Percentiles rank a stretch among this genome's conserved stretches.
phyloP scores from a whole-genome alignment of 2,797 vertebrate genomes.

The Syngnathus acus region DNA sequence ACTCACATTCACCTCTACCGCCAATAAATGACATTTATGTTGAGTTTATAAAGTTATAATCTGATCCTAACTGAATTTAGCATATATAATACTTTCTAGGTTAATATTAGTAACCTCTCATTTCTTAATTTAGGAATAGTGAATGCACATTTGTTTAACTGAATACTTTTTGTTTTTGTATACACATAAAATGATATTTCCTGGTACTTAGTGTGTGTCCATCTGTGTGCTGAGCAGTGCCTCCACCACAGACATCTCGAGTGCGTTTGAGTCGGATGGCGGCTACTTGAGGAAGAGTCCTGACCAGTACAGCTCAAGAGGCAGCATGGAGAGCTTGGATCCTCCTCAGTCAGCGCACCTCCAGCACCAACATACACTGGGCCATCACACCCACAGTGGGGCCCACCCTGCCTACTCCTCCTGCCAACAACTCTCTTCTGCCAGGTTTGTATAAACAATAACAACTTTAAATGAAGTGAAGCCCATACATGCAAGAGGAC shows the following conservation, averaged over 20 bases:
- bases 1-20: too few relatives aligned
- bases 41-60: too few relatives aligned
- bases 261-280: constrained; percentile 73
- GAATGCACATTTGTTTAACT: too few relatives aligned
- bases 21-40: too few relatives aligned
- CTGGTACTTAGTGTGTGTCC: too few relatives aligned
- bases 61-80: too few relatives aligned
- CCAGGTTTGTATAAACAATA: constrained; percentile 68
- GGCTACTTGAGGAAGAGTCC: constrained; percentile 83
- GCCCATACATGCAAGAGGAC: not conserved
- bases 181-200: too few relatives aligned
- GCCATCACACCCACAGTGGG: constrained; percentile 29
- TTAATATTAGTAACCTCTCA: too few relatives aligned
- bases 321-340: constrained; percentile 95
- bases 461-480: not conserved
- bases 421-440: constrained; percentile 81
- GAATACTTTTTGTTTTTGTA: too few relatives aligned
- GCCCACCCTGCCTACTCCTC: constrained; percentile 74
- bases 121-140: too few relatives aligned
- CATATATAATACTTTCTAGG: too few relatives aligned
- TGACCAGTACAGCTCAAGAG: constrained; percentile 90
- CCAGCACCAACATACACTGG: constrained; percentile 36
- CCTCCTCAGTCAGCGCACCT: constrained; percentile 47
- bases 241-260: constrained; percentile 83
- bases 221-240: constrained; percentile 63